Evolutionary conservation across 2,888 invertebrate species (phyloP).

Genomic region (Hedychridium roseum): DNA sequence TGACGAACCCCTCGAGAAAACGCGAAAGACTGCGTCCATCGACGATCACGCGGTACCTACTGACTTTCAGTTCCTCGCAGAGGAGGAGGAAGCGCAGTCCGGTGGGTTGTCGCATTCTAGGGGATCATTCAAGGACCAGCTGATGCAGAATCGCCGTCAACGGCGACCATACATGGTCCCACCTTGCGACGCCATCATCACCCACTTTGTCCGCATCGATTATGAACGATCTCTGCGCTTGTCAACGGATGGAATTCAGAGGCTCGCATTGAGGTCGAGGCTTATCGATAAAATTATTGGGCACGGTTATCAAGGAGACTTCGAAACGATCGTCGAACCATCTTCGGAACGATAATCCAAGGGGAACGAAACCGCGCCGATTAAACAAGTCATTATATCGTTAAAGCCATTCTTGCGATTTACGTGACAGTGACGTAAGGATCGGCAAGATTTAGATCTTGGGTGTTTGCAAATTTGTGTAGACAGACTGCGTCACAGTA

Average conservation of each 20-base stretch:
- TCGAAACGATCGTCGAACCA: background rate
- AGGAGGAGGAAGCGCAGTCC: constrained; percentile 21
- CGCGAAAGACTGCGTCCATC: constrained; percentile 32
- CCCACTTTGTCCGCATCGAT: too few species aligned
- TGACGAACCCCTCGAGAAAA: constrained; percentile 13
- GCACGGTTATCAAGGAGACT: background rate
- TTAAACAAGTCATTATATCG: too few species aligned
- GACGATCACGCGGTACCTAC: constrained; percentile 7
- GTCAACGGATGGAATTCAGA: too few species aligned
- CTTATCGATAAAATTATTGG: background rate
- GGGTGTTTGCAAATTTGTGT: too few species aligned
- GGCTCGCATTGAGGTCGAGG: too few species aligned
- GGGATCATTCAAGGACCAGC: constrained; percentile 36
- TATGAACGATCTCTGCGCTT: too few species aligned
- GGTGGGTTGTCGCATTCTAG: constrained; percentile 31
- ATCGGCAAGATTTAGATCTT: too few species aligned
- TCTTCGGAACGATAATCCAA: too few species aligned
- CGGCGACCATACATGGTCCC: constrained; percentile 50
- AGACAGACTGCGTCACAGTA: too few species aligned
- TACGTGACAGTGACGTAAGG: too few species aligned
- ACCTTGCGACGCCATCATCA: constrained; percentile 21
- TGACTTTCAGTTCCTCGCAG: constrained; percentile 9
- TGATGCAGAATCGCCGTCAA: constrained; percentile 22
- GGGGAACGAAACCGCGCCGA: too few species aligned
- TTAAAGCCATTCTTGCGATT: too few species aligned